Evolutionary conservation across 2,113 vertebrate species (phyloP), one percentile per base, ranked within the genome.

Genomic region (Myodes glareolus): DNA sequence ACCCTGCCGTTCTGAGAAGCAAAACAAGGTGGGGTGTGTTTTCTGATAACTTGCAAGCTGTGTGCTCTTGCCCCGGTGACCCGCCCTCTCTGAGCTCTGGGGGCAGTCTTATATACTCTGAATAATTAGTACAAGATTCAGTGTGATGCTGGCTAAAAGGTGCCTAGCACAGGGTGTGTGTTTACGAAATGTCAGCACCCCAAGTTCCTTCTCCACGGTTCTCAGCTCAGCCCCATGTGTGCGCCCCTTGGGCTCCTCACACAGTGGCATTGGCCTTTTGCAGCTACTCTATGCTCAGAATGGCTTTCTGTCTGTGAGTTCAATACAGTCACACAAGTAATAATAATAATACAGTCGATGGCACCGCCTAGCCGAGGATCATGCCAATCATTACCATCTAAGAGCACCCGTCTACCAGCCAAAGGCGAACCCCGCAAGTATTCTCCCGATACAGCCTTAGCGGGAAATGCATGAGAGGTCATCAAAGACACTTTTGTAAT

Each of bases 261-360:
- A 16, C 29, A 39, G 7, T 58, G 42, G 36, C 5, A 9, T 27
- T 1, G 9, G 39, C 42, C 45, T 68, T 4, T 0, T 33, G 72
- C 19, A 2, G 13, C 72, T 55, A 23, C 16, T 12, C 17, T 45
- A 3, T 27, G 55, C n/a, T 84, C 78, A 68, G 14, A 58, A 31
- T 2, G n/a, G 14, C 36, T 33, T 25, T 50, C 33, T 19, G 12
- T 45, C 81, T 58, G 25, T 77, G 72, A 91, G 63, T 17, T 84
- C 3, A 33, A 11, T 72, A 36, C 0, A 67, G 36, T 42, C n/a
- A n/a, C 50, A 47, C 2, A 33, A 7, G 21, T 0, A 21, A 68
- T 7, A 47, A 17, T 17, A 21, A 70, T 17, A 73, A 2, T 23
- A 45, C 3, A 19, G 2, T 12, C n/a, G n/a, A 13, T 11, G 39